Evolutionary conservation across 2,113 vertebrate genomes (phyloP), one percentile per base, ranked within the genome.

Genomic region (Hippocampus guttulatus): DNA sequence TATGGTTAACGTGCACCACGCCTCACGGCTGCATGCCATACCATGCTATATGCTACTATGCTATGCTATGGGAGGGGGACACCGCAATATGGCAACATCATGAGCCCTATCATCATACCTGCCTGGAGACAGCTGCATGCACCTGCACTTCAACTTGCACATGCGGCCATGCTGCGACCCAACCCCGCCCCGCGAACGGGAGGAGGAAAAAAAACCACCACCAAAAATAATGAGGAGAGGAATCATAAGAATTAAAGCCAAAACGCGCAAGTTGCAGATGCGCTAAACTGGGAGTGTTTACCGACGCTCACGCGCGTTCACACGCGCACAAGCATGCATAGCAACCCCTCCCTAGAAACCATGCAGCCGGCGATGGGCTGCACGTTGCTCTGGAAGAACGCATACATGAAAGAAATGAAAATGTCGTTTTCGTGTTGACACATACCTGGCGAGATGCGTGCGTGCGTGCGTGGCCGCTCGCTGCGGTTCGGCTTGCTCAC

Each of bases 401-500:
- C 45, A 30, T 16, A 18, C 8, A 67, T 16, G 2, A 15, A 25
- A 43, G 16, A 38, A 9, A 54, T 3, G 12, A 23, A 70, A 38
- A 33, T 51, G 8, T 52, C 30, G 8, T 76, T 74, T 61, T 18
- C 51, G 15, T 41, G 47, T 54, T 25, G 67, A 41, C 5, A 30
- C 66, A 33, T 65, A 65, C 64, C 64, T 65, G 64, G 41, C 23
- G n/a, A 49, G 64, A 65, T 27, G 64, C 41, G 43, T 25, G 64
- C 27, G 27, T 58, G 27, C 27, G 88, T 82, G 87, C 84, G 87
- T 86, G 88, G 91, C 88, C 86, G 90, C 84, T 86, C 86, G 90
- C 84, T 86, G 89, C 91, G 81, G 88, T 90, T 88, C 84, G 87
- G 23, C 88, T 86, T 88, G 89, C 90, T 88, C 91, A 84, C 90